Percentiles rank a stretch among this genome's conserved stretches.
Evolutionary conservation across 2,113 vertebrate genomes (phyloP).

Genomic region (Desmodus rotundus): DNA sequence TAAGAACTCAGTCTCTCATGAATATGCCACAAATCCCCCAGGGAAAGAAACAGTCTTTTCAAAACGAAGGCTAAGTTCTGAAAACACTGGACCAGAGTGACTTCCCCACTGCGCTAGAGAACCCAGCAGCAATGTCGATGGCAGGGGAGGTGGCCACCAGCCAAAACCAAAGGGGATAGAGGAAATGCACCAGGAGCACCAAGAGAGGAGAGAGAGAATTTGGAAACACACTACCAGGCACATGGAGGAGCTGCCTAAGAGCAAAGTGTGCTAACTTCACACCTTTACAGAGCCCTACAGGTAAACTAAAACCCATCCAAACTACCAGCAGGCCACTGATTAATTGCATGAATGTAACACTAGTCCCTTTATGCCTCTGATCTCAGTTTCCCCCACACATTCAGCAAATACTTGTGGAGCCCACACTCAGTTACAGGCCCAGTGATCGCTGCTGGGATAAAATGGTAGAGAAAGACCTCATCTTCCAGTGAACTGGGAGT

Average conservation of each 20-base stretch:
- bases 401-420: not conserved
- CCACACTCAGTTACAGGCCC: too few species aligned
- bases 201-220: not conserved
- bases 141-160: not conserved
- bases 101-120: not conserved
- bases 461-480: too few species aligned
- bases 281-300: not conserved
- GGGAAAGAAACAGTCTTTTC: not conserved
- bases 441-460: fast-evolving
- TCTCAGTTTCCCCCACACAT: not conserved
- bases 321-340: too few species aligned
- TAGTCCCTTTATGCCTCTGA: not conserved
- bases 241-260: not conserved
- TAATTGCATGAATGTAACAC: not conserved
- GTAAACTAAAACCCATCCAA: not conserved
- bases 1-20: not conserved
- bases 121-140: fast-evolving
- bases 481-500: too few species aligned
- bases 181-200: too few species aligned
- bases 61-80: not conserved
- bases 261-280: not conserved
- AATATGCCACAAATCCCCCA: not conserved
- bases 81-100: not conserved
- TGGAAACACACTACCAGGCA: not conserved
- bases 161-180: not conserved